These are phyloP conservation scores for Mastigias papua DNA, from an alignment of 30 jellyfish, hydroid and myxozoan genomes.

Conservation along the genomic window DNA sequence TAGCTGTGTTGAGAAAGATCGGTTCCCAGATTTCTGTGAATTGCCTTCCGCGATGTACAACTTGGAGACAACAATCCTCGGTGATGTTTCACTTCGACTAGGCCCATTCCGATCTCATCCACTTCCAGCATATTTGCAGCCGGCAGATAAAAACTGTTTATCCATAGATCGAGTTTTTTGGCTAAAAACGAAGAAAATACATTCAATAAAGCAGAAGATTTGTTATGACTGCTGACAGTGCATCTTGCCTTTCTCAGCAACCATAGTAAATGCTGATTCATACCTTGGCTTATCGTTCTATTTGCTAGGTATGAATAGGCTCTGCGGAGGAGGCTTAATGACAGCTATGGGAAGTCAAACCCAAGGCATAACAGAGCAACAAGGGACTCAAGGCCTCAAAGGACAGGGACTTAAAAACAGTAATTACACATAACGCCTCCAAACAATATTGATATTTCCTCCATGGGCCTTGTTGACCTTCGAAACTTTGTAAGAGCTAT, in stretches of 20 bases:
- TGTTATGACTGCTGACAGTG: conserved; percentile 7
- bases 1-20: conserved; percentile 32
- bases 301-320: no score
- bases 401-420: no score
- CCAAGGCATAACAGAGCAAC: no score
- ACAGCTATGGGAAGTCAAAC: no score
- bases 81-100: conserved; percentile 6
- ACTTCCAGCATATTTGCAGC: conserved; percentile 33
- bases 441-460: no score
- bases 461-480: no score
- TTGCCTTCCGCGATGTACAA: not conserved
- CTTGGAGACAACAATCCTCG: not conserved
- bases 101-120: conserved; percentile 42
- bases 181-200: conserved; percentile 25
- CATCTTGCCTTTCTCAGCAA: conserved; percentile 16
- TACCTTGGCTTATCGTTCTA: no score
- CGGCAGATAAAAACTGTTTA: not conserved
- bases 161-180: not conserved
- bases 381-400: no score
- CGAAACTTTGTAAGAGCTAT: no score
- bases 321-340: conserved; percentile 17
- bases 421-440: no score
- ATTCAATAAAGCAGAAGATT: not conserved
- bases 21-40: not conserved
- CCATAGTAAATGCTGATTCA: conserved; percentile 64